Evolutionary conservation across 2,888 invertebrate genomes (phyloP).

Genomic region (Pyrrhia umbra): DNA sequence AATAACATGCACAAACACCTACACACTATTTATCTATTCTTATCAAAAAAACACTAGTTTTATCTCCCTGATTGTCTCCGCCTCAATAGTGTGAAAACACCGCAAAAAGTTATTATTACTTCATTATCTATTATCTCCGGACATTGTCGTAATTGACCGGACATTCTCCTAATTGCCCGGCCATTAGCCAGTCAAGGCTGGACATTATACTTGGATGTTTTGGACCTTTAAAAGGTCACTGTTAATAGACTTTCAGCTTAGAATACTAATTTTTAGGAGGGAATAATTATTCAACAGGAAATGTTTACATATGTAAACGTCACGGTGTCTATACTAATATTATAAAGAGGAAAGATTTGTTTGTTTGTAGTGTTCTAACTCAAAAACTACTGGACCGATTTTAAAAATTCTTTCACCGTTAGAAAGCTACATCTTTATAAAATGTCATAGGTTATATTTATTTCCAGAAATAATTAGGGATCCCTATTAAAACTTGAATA

Average conservation of each 20-base stretch:
- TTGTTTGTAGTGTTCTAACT: no score
- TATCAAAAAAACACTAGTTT: slow-evolving; percentile 22
- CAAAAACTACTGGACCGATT: no score
- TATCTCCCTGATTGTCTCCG: slow-evolving; percentile 33
- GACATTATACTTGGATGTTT: slow-evolving; percentile 15
- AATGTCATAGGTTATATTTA: no score
- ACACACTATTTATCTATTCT: slow-evolving; percentile 19
- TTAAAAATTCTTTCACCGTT: no score
- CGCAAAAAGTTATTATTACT: slow-evolving; percentile 46
- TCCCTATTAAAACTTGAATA: no score
- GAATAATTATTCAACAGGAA: slow-evolving; percentile 22
- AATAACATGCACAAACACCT: slow-evolving; percentile 9
- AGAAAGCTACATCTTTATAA: no score
- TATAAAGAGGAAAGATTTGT: no score
- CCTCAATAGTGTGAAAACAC: slow-evolving; percentile 43
- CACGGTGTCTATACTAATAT: no score
- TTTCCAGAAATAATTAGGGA: no score
- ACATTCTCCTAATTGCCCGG: slow-evolving; percentile 35
- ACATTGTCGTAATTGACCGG: slow-evolving; percentile 43
- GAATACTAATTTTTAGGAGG: slow-evolving; percentile 47
- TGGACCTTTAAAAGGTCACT: slow-evolving; percentile 43
- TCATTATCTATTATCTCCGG: slow-evolving; percentile 47
- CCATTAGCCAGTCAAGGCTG: slow-evolving; percentile 42
- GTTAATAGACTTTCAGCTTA: slow-evolving; percentile 16
- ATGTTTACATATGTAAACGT: no score